Evolutionary conservation across 2,888 invertebrate genomes (phyloP), one percentile per base, ranked within the genome.

Genomic region (Cephus pygmeus): DNA sequence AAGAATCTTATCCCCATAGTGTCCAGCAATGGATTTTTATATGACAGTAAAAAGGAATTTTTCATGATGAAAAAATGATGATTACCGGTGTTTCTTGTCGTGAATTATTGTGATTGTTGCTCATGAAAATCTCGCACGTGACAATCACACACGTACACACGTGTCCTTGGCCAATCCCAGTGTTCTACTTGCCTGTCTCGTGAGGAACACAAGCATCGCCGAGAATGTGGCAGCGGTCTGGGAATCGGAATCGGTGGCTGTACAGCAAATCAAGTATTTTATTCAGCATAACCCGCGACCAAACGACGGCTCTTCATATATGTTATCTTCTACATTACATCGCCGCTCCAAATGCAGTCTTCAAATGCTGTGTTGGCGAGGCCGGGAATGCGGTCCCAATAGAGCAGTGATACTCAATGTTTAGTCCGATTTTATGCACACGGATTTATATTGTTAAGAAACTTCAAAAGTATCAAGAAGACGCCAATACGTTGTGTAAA

Each of bases 201-300:
- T 69, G 69, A 33, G 11, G 69, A 69, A 33, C 69, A 33, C 69
- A 69, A 33, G 69, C 30, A 15, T 33, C 73, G n/a, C 11, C 34
- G 56, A 76, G 81, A 81, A 80, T 80, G 75, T 78, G 75, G 77
- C 75, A 79, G 73, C 75, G 40, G 69, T 69, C 75, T 56, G 77
- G 77, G 76, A 73, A 78, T 73, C 75, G 73, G 71, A 77, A 79
- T 80, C 78, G 78, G 81, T 73, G n/a, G 71, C 76, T 40, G 82
- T 87, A 84, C 85, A 87, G 86, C 88, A 88, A 89, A 89, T 89
- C 89, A 89, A 84, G 85, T 84, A 88, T 89, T 89, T 89, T 89
- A 89, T 89, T 89, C 86, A 83, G 84, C 87, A 84, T 86, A 87
- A 87, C 84, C 36, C 69, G 76, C 69, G 71, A 81, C 83, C 84